These are phyloP conservation scores for Cuculus canorus DNA, from an alignment of 2,797 vertebrate species.

Conservation along the genomic window DNA sequence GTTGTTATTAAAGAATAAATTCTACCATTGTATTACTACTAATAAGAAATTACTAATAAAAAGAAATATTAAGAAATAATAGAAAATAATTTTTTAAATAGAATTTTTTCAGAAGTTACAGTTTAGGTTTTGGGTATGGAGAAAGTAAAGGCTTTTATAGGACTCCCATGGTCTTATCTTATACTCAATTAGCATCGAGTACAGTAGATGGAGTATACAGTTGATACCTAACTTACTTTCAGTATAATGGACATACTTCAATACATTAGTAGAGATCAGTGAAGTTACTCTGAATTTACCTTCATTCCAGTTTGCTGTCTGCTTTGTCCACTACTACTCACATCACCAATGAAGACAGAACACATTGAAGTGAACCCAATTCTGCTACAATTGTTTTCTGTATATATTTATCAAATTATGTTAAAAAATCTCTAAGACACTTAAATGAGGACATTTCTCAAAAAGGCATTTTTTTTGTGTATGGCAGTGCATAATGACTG, in stretches of 20 bases:
- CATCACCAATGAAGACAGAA: background rate
- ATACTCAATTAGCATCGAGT: background rate
- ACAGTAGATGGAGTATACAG: background rate
- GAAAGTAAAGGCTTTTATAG: background rate
- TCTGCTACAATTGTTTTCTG: background rate
- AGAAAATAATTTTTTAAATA: background rate
- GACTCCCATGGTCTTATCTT: background rate
- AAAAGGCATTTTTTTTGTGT: background rate
- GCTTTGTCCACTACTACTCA: background rate
- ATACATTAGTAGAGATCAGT: background rate
- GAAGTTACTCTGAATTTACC: background rate
- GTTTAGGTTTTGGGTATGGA: background rate
- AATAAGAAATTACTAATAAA: background rate
- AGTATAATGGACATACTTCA: background rate
- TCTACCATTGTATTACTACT: background rate
- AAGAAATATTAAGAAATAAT: background rate
- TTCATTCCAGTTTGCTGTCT: background rate
- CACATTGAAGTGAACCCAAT: background rate
- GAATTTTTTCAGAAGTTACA: background rate
- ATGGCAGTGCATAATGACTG: background rate
- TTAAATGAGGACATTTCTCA: background rate
- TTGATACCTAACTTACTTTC: background rate
- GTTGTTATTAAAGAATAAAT: background rate
- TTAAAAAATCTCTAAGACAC: background rate
- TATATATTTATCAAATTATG: background rate